Evolutionary conservation across 2,113 vertebrate genomes (phyloP).

Genomic region (Centrocercus urophasianus): DNA sequence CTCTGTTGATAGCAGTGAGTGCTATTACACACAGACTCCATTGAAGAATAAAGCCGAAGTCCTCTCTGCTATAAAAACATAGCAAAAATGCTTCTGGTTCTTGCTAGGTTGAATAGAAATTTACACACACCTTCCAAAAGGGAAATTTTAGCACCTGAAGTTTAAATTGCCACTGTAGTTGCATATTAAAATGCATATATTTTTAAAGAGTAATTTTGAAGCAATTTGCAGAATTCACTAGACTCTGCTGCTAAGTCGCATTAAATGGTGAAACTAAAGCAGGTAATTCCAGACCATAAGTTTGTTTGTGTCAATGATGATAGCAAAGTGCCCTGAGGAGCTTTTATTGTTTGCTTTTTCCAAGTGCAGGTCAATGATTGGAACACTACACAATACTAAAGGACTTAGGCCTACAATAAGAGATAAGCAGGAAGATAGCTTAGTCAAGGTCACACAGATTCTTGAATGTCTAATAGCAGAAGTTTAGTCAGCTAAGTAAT

Average conservation of each 20-base stretch:
- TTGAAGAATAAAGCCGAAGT: neutral
- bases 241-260: neutral
- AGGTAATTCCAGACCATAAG: neutral
- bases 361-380: neutral
- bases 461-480: neutral
- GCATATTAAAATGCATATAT: neutral
- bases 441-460: neutral
- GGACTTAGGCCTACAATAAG: neutral
- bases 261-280: neutral
- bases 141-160: neutral
- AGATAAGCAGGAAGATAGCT: neutral
- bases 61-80: neutral
- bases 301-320: neutral
- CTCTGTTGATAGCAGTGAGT: neutral
- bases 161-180: neutral
- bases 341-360: accelerated
- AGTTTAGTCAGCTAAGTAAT: neutral
- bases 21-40: neutral
- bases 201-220: neutral
- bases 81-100: neutral
- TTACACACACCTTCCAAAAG: neutral
- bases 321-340: neutral
- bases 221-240: neutral
- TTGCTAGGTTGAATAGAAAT: neutral
- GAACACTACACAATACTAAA: neutral